Evolutionary conservation across 1,140 invertebrate species (phyloP), one percentile per base, ranked within the genome.

Genomic region (Hypsibius dujardini): DNA sequence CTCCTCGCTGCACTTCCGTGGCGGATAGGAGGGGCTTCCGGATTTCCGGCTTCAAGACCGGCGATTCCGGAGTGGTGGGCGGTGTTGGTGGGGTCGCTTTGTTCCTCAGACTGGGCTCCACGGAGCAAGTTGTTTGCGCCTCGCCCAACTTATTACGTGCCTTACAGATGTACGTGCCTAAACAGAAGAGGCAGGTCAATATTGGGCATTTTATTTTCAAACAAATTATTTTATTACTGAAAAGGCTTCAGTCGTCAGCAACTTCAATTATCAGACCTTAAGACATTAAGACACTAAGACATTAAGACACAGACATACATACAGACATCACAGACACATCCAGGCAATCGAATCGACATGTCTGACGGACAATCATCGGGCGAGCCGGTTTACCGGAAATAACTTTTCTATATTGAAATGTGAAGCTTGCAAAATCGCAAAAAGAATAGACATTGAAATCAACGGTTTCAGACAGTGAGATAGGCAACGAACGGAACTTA

Each of bases 81-180:
- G 62, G 12, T 45, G 42, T 67, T 42, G 62, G 7, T 67, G 12
- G 12, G 62, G 42, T 56, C n/a, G 50, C n/a, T 56, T 56, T n/a
- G 7, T 12, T 56, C n/a, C n/a, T n/a, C 7, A 56, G 12, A 12
- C 45, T 12, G 3, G 62, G 12, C 12, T 67, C 12, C 42, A 94
- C 88, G 72, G 86, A 86, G 78, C 88, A 89, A 73, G 90, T 92
- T 71, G 91, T 94, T 50, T 92, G 86, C 75, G 82, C 84, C 76
- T 83, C 80, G 47, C 84, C 84, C 2, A 81, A 72, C 1, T 72
- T 73, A 72, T 82, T 81, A 3, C 74, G 74, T 3, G 78, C 81
- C 60, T 78, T 67, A 67, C 62, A 67, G 0, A 56, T n/a, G n/a
- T 56, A 56, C 50, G 50, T 56, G 7, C 28, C 28, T 28, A 28